Percentiles rank a stretch among this genome's conserved stretches.
Evolutionary conservation across 2,797 vertebrate genomes (phyloP).

Genomic region (Avahi laniger): DNA sequence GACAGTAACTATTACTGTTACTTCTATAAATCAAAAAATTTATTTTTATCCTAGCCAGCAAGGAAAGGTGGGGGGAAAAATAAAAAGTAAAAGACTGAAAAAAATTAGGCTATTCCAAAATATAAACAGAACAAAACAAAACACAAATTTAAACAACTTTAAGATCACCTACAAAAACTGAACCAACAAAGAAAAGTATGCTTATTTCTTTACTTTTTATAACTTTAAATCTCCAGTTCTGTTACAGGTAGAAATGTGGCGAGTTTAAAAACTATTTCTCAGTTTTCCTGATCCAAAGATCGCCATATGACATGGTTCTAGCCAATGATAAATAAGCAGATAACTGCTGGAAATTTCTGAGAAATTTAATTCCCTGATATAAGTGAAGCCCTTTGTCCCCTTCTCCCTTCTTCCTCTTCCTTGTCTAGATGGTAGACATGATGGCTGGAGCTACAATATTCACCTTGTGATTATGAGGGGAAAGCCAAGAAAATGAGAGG

Average conservation of each 20-base stretch:
- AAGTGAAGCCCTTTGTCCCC: constrained; percentile 2
- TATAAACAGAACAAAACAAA: background rate
- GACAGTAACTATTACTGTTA: background rate
- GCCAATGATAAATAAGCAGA: constrained; percentile 17
- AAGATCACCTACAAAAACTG: constrained; percentile 23
- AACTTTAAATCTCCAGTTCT: constrained; percentile 41
- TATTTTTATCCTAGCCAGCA: constrained; percentile 31
- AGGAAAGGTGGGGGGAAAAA: background rate
- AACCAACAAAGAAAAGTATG: constrained; percentile 22
- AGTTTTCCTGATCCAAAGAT: constrained; percentile 1
- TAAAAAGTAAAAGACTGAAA: background rate
- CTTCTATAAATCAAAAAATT: constrained; percentile 41
- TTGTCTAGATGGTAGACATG: background rate
- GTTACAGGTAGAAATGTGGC: background rate
- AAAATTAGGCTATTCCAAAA: constrained; percentile 3
- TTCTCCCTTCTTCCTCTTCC: background rate
- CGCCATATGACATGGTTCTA: background rate
- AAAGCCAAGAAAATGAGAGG: constrained; percentile 27
- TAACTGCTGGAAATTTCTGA: background rate
- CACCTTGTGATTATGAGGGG: background rate
- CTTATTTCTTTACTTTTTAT: constrained; percentile 37
- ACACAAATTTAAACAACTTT: background rate
- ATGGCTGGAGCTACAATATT: background rate
- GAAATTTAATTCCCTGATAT: constrained; percentile 16
- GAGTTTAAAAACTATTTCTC: constrained; percentile 26